These are phyloP conservation scores for Anastrepha obliqua DNA, from an alignment of 1,140 invertebrate species.

Conservation along the genomic window DNA sequence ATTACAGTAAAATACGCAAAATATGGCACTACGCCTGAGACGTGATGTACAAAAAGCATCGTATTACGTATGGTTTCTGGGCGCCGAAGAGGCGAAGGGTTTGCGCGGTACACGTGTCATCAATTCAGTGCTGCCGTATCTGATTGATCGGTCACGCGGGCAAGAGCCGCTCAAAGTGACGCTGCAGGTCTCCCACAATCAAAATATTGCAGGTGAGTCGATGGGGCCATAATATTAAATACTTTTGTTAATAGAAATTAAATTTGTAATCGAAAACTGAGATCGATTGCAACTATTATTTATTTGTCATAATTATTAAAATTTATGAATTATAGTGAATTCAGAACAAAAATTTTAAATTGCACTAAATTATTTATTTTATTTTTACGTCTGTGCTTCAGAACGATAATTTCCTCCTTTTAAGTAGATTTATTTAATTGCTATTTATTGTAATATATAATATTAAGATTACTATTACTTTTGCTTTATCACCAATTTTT, in stretches of 20 bases:
- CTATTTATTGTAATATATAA: too few relatives aligned
- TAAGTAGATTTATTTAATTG: too few relatives aligned
- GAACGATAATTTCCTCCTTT: too few relatives aligned
- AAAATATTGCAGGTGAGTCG: constrained; percentile 89
- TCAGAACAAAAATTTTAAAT: too few relatives aligned
- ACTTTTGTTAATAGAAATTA: not conserved
- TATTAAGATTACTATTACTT: too few relatives aligned
- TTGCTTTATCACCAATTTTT: too few relatives aligned
- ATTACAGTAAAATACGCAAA: constrained; percentile 41
- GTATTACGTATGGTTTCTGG: constrained; percentile 98
- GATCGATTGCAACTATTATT: too few relatives aligned
- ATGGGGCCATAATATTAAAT: not conserved
- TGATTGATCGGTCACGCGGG: constrained; percentile 88
- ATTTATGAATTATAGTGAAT: too few relatives aligned
- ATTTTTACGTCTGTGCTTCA: too few relatives aligned
- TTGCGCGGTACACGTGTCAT: constrained; percentile 88
- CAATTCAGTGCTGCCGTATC: constrained; percentile 86
- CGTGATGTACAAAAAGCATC: constrained; percentile 96
- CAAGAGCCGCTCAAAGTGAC: constrained; percentile 94
- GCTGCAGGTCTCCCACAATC: constrained; percentile 91
- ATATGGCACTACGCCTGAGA: constrained; percentile 82
- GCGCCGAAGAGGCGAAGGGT: constrained; percentile 94
- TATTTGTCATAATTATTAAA: too few relatives aligned
- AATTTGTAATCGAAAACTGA: too few relatives aligned
- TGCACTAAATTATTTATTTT: too few relatives aligned